Percentiles rank a stretch among this genome's conserved stretches.
phyloP scores from a whole-genome alignment of 2,113 vertebrate genomes.

The Podocnemis expansa region DNA sequence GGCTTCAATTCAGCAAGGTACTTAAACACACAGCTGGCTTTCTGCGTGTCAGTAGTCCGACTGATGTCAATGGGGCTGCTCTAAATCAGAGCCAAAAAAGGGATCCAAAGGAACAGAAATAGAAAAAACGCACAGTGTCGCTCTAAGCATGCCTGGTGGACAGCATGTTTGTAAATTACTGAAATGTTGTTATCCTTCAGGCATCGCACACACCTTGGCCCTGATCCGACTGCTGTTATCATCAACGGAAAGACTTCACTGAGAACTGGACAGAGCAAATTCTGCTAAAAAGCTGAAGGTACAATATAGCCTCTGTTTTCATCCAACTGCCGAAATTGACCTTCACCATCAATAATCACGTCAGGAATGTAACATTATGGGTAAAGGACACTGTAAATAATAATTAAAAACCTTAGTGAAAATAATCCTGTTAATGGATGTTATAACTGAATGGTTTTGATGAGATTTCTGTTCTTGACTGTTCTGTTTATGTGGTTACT shows the following conservation, averaged over 20 bases:
- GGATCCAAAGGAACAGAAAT: background rate
- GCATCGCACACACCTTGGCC: background rate
- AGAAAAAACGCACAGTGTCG: background rate
- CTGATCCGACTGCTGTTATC: background rate
- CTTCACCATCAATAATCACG: background rate
- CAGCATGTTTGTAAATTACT: background rate
- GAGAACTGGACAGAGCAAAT: background rate
- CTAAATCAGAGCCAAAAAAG: background rate
- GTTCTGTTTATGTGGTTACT: background rate
- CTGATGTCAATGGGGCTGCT: background rate
- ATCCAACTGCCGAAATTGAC: background rate
- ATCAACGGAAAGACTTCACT: background rate
- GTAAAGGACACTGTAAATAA: background rate
- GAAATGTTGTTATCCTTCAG: background rate
- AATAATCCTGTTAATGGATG: background rate
- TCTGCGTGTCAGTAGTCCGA: background rate
- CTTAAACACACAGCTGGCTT: background rate
- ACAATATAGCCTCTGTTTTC: background rate
- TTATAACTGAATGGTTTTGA: background rate
- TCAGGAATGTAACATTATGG: background rate
- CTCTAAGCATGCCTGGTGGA: background rate
- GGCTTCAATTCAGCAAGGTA: background rate
- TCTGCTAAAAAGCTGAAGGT: background rate
- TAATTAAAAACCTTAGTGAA: background rate
- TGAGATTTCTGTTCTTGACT: background rate